Percentiles rank a stretch among this genome's conserved stretches.
Evolutionary conservation across 2,888 invertebrate genomes (phyloP).

Genomic region (Mythimna albipuncta): DNA sequence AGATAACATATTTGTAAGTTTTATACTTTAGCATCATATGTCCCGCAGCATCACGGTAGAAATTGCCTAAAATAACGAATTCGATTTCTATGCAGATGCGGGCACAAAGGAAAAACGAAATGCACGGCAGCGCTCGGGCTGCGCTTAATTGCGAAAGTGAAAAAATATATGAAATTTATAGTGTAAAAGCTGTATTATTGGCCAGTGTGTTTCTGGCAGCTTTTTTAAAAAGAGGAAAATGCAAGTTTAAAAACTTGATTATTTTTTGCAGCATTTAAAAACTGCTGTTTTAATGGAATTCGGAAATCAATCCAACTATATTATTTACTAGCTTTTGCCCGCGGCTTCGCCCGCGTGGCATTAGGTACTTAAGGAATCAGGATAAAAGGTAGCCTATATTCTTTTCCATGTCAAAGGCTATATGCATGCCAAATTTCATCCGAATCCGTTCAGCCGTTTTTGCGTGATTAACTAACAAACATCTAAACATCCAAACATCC

Average conservation of each 20-base stretch:
- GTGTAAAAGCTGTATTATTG: constrained; percentile 9
- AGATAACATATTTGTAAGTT: constrained; percentile 10
- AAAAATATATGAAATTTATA: constrained; percentile 18
- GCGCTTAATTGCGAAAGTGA: constrained; percentile 44
- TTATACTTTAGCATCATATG: constrained; percentile 1
- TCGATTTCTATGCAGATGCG: constrained; percentile 55
- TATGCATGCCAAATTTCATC: too few species aligned
- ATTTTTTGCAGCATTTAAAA: not conserved
- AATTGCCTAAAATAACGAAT: constrained; percentile 29
- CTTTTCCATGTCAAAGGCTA: too few species aligned
- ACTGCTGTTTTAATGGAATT: not conserved
- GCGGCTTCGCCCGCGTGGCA: too few species aligned
- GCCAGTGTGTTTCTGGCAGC: not conserved
- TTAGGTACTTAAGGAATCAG: too few species aligned
- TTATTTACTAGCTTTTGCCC: too few species aligned
- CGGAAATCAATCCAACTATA: too few species aligned
- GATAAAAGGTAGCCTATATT: too few species aligned
- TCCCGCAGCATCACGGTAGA: constrained; percentile 1
- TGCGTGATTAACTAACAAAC: too few species aligned
- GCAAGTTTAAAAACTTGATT: not conserved
- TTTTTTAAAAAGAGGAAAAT: not conserved
- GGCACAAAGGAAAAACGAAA: constrained; percentile 42
- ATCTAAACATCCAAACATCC: too few species aligned
- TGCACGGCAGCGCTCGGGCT: constrained; percentile 11
- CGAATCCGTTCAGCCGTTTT: too few species aligned